A percentile compares a stretch with the other conserved stretches of the same genome.
Conservation (phyloP, 2,888 invertebrate species). For the Drosophila robusta region DNA sequence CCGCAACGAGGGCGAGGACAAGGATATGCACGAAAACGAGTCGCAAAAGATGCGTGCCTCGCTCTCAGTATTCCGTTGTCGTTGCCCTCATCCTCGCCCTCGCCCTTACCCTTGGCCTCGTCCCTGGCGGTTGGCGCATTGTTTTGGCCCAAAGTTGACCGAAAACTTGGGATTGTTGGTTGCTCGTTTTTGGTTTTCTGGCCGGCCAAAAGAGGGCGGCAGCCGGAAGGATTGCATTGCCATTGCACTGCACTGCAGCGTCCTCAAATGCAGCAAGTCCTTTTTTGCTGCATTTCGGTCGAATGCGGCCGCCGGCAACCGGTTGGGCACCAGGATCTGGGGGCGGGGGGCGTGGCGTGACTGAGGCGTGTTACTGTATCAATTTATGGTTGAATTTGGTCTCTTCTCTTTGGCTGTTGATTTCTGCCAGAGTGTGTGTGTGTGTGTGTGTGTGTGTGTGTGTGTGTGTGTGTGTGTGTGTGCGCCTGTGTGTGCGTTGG, state of each 20-base stretch:
- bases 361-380: constrained; percentile 73
- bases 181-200: constrained; percentile 71
- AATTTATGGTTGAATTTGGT: constrained; percentile 80
- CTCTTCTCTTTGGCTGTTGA: constrained; percentile 58
- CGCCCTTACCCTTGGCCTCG: background rate
- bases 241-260: constrained; percentile 38
- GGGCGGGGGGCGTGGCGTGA: constrained; percentile 32
- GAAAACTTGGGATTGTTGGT: constrained; percentile 81
- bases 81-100: background rate
- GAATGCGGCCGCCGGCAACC: constrained; percentile 1
- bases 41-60: constrained; percentile 67
- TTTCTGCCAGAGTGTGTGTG: constrained; percentile 33
- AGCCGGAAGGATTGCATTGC: constrained; percentile 58
- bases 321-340: background rate
- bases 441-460: constrained; percentile 7
- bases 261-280: constrained; percentile 51
- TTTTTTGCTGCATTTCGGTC: constrained; percentile 38
- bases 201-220: constrained; percentile 6
- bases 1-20: constrained; percentile 17
- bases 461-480: constrained; percentile 18
- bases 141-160: constrained; percentile 82
- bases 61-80: constrained; percentile 14
- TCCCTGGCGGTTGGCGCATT: constrained; percentile 49
- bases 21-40: constrained; percentile 30
- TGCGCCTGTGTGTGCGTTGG: constrained; percentile 7